Evolutionary conservation across 2,888 invertebrate species (phyloP), one percentile per base, ranked within the genome.

Genomic region (Seira sanloemensis): DNA sequence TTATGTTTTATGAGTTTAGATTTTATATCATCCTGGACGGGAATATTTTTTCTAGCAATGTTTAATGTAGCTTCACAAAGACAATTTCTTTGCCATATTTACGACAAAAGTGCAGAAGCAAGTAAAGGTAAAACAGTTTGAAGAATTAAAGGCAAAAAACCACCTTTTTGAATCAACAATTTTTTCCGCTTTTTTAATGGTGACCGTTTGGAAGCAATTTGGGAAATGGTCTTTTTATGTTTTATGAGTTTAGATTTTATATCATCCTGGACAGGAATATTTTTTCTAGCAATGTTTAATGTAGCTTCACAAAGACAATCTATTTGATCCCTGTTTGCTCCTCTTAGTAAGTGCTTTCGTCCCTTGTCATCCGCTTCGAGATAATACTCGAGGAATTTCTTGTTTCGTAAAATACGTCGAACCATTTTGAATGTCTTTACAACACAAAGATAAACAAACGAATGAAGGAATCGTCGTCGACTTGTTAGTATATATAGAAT

Each of bases 31-130:
- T 9, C 26, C 2, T 21, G 12, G 12, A 71, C 2, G 23, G 65
- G 75, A 2, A 50, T 19, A 25, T 77, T 77, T 69, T 24, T 19
- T 1, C 68, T 76, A 2, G n/a, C 37, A 18, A 76, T 50, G 24
- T 76, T 76, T 5, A 76, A 23, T 21, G 50, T 67, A 7, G 50
- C 46, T 24, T 76, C 76, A 18, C 66, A 67, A n/a, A 76, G 5
- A 18, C 18, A 66, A 12, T 67, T n/a, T n/a, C n/a, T n/a, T n/a
- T n/a, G n/a, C n/a, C n/a, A n/a, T n/a, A n/a, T n/a, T n/a, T n/a
- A n/a, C n/a, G n/a, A n/a, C 2, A n/a, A 18, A 9, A 77, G 5
- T 54, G 16, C 19, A 0, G 18, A 18, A 4, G 69, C 23, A 18
- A 77, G 1, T 1, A 46, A 5, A n/a, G 68, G 54, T 5, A 77